These are phyloP conservation scores for Leptinotarsa rubiginosa DNA, from an alignment of 2,888 invertebrate species.

Conservation along the genomic window DNA sequence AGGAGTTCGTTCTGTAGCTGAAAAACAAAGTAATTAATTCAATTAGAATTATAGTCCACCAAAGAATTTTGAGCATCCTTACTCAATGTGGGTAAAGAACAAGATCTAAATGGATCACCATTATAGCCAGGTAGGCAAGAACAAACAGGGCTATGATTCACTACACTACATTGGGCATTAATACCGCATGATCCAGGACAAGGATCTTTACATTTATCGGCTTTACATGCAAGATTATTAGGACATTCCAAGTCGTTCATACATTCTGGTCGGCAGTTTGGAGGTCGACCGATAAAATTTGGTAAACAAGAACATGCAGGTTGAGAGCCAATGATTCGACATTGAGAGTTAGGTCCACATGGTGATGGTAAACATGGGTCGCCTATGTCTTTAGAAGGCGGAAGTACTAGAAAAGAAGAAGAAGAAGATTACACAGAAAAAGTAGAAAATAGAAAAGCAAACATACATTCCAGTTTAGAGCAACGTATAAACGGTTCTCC, in stretches of 20 bases:
- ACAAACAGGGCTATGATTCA: constrained; percentile 85
- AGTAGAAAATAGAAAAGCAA: constrained; percentile 31
- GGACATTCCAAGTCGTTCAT: constrained; percentile 84
- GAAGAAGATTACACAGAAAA: constrained; percentile 38
- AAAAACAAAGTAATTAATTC: constrained; percentile 49
- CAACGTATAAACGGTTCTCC: constrained; percentile 76
- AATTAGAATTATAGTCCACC: constrained; percentile 10
- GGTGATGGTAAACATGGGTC: constrained; percentile 86
- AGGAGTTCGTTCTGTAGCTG: constrained; percentile 74
- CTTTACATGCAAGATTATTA: constrained; percentile 82
- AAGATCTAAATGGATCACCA: constrained; percentile 79
- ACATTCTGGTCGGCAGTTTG: constrained; percentile 88
- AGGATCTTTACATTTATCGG: constrained; percentile 85
- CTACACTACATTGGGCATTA: constrained; percentile 85
- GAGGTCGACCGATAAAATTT: constrained; percentile 86
- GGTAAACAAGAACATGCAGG: constrained; percentile 87
- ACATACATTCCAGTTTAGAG: constrained; percentile 59
- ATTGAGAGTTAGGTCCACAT: constrained; percentile 86
- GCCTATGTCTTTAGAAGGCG: constrained; percentile 63
- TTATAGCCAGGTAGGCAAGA: constrained; percentile 85
- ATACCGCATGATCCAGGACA: constrained; percentile 84
- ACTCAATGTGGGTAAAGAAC: constrained; percentile 64
- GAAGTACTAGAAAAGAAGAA: constrained; percentile 64
- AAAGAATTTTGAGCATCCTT: constrained; percentile 50
- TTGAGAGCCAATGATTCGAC: constrained; percentile 82